Base-by-base conservation (phyloP, 2,797 vertebrate genomes). In the Furcifer pardalis region DNA sequence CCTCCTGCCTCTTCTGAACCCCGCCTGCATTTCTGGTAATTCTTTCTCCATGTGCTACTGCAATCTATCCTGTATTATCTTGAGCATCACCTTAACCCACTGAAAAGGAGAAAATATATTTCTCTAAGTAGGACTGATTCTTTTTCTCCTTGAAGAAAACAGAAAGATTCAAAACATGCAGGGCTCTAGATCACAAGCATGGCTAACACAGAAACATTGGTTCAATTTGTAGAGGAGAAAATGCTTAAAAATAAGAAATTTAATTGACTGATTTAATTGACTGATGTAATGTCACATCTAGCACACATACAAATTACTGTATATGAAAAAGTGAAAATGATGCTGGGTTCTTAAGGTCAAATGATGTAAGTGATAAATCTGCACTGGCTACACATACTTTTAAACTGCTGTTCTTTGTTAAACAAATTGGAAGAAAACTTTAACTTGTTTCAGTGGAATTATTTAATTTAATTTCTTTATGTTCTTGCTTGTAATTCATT, bases 401-500 rank as follows among this genome's bases (percentile, higher is more conserved):
- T 2, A 49, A 89, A 72, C 8, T 60, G 52, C 10, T 71, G 84
- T 59, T 63, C 52, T 21, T 63, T 0, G 0, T 83, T 30, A 82
- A 69, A 17, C 37, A 84, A 89, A 88, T 71, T 25, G 30, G 44
- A 17, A 15, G 82, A 88, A 80, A 72, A 86, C 9, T 73, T 77
- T 59, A 86, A 81, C 25, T 69, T 17, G 59, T 72, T 87, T 73
- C 59, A 91, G 90, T 77, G 7, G 88, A 90, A 93, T 79, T 83
- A 85, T 76, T 87, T 86, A 86, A 89, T 90, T 85, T 82, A 90
- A 78, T 80, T 83, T 81, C 19, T 82, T 7, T 73, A 25, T 85
- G 77, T 81, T 49, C 71, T 86, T 84, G 77, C 73, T 49, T 88
- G 82, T 87, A 91, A 91, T 89, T 89, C 56, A 4, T 87, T 92